Conservation (phyloP, 2,113 vertebrate genomes). For the Dromiciops gliroides region DNA sequence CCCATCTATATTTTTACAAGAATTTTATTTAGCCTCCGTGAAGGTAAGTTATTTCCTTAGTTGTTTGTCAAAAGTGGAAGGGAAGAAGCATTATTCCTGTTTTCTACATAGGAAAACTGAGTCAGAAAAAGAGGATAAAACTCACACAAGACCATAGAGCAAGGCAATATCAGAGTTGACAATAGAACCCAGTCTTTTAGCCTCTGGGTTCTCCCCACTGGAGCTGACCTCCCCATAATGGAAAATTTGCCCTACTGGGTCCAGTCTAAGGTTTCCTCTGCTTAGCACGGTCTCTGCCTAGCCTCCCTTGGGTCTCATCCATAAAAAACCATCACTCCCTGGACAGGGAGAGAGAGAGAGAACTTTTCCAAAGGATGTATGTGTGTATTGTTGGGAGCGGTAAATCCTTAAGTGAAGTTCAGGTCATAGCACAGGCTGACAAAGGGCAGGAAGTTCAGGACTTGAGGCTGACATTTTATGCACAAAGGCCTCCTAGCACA, state of each 20-base stretch:
- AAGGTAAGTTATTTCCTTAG: background rate
- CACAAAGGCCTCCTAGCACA: slow-evolving; percentile 69
- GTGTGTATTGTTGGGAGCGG: slow-evolving; percentile 73
- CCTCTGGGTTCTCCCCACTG: background rate
- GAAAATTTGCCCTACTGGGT: background rate
- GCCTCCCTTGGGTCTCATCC: slow-evolving; percentile 22
- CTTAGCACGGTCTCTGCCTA: background rate
- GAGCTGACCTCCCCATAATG: background rate
- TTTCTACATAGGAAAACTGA: background rate
- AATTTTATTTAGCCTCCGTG: background rate
- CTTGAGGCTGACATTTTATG: slow-evolving; percentile 69
- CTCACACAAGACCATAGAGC: accelerated
- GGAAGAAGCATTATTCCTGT: background rate
- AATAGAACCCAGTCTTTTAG: too few species aligned
- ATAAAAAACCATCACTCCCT: slow-evolving; percentile 58
- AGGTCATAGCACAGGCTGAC: slow-evolving; percentile 75
- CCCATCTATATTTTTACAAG: background rate
- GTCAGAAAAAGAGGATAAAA: background rate
- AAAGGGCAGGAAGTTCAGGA: slow-evolving; percentile 77
- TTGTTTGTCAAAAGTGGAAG: background rate
- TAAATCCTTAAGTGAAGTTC: slow-evolving; percentile 60
- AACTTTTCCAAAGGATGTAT: slow-evolving; percentile 79
- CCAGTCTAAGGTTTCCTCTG: slow-evolving; percentile 27
- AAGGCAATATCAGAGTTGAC: background rate
- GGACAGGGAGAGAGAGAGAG: slow-evolving; percentile 16